Conservation (phyloP, 1,140 invertebrate species). For the Platyscapa corneri region DNA sequence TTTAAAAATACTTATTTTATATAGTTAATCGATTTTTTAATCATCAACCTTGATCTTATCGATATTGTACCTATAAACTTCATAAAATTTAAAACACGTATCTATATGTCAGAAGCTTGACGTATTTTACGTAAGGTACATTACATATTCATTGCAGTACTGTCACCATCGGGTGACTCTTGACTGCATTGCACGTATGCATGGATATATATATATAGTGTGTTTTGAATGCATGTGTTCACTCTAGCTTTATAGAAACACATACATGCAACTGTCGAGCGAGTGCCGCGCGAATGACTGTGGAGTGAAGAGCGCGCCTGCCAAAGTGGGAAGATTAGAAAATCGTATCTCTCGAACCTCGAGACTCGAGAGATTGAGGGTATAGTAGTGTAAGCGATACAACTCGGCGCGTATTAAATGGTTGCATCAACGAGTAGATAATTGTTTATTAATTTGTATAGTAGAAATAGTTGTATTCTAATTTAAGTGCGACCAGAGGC, state of each 20-base stretch:
- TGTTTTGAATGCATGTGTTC: no score
- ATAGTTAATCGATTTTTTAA: no score
- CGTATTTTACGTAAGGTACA: neutral
- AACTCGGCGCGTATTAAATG: slow-evolving; percentile 22
- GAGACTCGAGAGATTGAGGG: neutral
- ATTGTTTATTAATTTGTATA: slow-evolving; percentile 37
- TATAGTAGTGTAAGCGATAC: neutral
- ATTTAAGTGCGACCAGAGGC: neutral
- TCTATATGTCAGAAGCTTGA: no score
- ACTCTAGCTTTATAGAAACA: no score
- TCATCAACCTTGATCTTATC: slow-evolving; percentile 3
- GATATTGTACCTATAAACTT: neutral
- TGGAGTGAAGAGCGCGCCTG: neutral
- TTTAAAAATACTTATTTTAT: no score
- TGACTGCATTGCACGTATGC: neutral
- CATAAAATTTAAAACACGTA: neutral
- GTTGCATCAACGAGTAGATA: slow-evolving; percentile 23
- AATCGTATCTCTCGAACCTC: slow-evolving; percentile 3
- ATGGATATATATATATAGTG: no score
- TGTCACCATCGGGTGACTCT: neutral
- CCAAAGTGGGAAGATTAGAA: slow-evolving; percentile 17
- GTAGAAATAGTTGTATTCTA: slow-evolving; percentile 9
- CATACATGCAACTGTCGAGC: neutral
- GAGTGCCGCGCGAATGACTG: neutral
- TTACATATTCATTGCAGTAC: neutral